Percentiles rank a stretch among this genome's conserved stretches.
Evolutionary conservation across 2,888 invertebrate species (phyloP).

Genomic region (Argyra leucocephala): DNA sequence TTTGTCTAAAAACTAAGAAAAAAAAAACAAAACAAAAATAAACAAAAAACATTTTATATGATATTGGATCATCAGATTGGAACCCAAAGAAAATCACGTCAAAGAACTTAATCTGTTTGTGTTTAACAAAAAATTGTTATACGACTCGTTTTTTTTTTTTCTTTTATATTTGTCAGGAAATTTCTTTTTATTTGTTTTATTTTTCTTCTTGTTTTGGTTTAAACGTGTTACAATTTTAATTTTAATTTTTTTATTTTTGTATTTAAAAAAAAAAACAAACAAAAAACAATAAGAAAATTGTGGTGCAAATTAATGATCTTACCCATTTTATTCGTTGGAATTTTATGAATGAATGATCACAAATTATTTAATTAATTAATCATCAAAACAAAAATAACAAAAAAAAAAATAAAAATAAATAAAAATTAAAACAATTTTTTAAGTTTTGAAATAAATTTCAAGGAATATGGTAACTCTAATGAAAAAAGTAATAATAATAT

Average conservation of each 20-base stretch:
- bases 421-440: background rate
- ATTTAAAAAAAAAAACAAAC: no score
- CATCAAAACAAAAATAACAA: background rate
- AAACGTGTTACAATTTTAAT: background rate
- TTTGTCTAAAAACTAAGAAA: background rate
- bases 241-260: background rate
- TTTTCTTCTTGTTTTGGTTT: background rate
- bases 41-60: background rate
- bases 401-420: background rate
- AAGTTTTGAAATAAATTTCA: no score
- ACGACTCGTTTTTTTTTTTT: background rate
- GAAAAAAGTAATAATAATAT: no score
- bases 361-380: slow-evolving; percentile 6
- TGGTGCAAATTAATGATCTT: background rate
- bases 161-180: background rate
- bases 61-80: background rate
- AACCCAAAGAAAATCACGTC: background rate
- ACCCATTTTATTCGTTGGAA: background rate
- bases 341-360: slow-evolving; percentile 6
- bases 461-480: no score
- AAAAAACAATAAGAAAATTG: no score
- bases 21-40: background rate
- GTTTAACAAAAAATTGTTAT: background rate
- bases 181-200: background rate
- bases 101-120: background rate